Evolutionary conservation across 2,797 vertebrate genomes (phyloP).

Genomic region (Cryptoblepharus egeriae): DNA sequence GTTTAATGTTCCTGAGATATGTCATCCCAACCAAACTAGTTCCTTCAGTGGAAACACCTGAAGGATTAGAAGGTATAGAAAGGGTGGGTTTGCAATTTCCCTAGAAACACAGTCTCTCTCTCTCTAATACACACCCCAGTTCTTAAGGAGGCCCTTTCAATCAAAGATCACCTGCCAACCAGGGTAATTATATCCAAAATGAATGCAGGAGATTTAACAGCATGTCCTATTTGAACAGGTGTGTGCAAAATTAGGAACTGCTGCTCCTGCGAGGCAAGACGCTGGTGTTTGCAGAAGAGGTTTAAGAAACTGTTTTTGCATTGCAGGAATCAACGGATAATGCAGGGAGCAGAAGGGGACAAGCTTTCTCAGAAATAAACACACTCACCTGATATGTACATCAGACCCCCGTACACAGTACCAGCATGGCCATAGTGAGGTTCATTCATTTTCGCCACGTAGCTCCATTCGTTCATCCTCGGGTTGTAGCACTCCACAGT

Average conservation of each 20-base stretch:
- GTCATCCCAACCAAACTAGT: not conserved
- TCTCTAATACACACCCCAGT: not conserved
- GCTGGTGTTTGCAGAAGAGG: not conserved
- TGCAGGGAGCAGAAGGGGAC: not conserved
- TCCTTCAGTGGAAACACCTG: not conserved
- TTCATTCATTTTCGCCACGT: constrained; percentile 98
- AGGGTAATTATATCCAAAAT: not conserved
- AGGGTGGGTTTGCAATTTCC: not conserved
- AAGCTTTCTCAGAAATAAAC: not conserved
- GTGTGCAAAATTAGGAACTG: not conserved
- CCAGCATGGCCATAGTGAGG: constrained; percentile 98
- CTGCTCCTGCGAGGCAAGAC: not conserved
- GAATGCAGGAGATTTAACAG: not conserved
- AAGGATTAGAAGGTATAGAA: not conserved
- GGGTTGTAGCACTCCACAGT: constrained; percentile 99
- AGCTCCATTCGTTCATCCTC: constrained; percentile 97
- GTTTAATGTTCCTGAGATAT: not conserved
- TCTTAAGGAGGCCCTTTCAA: constrained; percentile 2
- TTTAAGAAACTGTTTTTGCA: not conserved
- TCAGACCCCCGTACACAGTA: constrained; percentile 96
- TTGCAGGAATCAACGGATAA: not conserved
- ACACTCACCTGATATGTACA: constrained; percentile 97
- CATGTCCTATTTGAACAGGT: not conserved
- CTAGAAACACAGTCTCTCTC: not conserved
- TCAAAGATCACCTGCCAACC: not conserved